Conservation (phyloP, 2,888 invertebrate genomes). For the Hirtodrosophila duncani region DNA sequence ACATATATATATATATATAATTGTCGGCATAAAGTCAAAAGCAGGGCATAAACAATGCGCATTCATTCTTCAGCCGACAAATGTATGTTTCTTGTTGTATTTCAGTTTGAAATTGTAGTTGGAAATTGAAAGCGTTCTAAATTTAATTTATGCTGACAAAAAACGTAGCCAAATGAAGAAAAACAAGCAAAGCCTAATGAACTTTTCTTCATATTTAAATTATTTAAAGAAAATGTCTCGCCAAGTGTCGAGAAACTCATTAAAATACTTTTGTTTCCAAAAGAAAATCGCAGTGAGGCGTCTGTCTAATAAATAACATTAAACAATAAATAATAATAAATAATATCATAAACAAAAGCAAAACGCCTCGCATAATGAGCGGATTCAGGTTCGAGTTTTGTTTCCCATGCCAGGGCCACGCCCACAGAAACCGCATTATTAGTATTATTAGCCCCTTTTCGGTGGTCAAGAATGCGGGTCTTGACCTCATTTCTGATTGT, state of each 20-base stretch:
- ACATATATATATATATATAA: constrained; percentile 1
- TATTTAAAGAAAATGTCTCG: constrained; percentile 44
- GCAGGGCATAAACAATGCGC: constrained; percentile 17
- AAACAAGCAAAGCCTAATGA: constrained; percentile 11
- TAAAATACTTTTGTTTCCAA: constrained; percentile 42
- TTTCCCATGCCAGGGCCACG: constrained; percentile 22
- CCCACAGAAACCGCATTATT: constrained; percentile 28
- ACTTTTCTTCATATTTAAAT: constrained; percentile 31
- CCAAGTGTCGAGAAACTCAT: constrained; percentile 50
- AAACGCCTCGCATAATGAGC: constrained; percentile 17
- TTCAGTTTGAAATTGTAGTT: constrained; percentile 18
- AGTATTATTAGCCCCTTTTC: neutral
- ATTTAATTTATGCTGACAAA: constrained; percentile 23
- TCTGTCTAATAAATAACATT: constrained; percentile 14
- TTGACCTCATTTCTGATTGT: constrained; percentile 31
- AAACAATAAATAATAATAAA: constrained; percentile 15
- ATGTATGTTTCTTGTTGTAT: constrained; percentile 6
- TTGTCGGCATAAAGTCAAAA: constrained; percentile 28
- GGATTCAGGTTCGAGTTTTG: constrained; percentile 6
- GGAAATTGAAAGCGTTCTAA: constrained; percentile 27
- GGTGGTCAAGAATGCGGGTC: constrained; percentile 27
- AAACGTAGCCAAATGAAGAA: constrained; percentile 4
- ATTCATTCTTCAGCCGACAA: constrained; percentile 12
- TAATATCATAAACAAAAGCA: constrained; percentile 25
- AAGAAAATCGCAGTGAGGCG: constrained; percentile 1